These are phyloP conservation scores for Epistrophe eligans DNA, from an alignment of 2,888 invertebrate genomes.

Conservation along the genomic window DNA sequence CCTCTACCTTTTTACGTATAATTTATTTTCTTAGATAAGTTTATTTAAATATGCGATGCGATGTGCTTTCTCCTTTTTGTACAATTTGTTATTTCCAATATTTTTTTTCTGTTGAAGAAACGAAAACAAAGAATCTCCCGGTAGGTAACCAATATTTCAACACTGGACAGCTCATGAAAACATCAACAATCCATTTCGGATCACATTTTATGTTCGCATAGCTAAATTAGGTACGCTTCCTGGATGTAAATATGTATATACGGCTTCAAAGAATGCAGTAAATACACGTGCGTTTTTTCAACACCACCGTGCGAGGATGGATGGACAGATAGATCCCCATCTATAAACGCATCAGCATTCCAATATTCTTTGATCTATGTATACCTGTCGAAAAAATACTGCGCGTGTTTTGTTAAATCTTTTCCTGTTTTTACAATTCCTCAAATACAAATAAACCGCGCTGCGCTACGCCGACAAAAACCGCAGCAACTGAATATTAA, in stretches of 20 bases:
- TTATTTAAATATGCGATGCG: neutral
- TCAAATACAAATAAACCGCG: slow-evolving; percentile 32
- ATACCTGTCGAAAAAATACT: slow-evolving; percentile 57
- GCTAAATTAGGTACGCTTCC: slow-evolving; percentile 53
- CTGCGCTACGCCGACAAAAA: neutral
- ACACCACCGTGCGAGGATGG: slow-evolving; percentile 23
- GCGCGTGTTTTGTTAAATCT: slow-evolving; percentile 42
- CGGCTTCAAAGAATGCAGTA: neutral
- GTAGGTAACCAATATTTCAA: slow-evolving; percentile 29
- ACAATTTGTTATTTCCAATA: neutral
- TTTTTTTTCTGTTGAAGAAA: neutral
- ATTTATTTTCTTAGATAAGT: neutral
- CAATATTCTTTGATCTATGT: slow-evolving; percentile 68
- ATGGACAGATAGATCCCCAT: slow-evolving; percentile 1
- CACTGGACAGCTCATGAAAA: slow-evolving; percentile 57
- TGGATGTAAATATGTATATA: slow-evolving; percentile 28
- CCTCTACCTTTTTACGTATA: neutral
- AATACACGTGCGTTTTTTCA: slow-evolving; percentile 61
- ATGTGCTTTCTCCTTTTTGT: neutral
- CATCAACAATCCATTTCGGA: slow-evolving; percentile 61
- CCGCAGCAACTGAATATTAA: slow-evolving; percentile 27
- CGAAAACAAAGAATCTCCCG: slow-evolving; percentile 21
- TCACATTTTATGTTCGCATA: slow-evolving; percentile 40
- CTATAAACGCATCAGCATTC: slow-evolving; percentile 40
- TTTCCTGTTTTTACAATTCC: slow-evolving; percentile 68